phyloP scores from a whole-genome alignment of 1,140 invertebrate genomes.

The Papilio machaon region DNA sequence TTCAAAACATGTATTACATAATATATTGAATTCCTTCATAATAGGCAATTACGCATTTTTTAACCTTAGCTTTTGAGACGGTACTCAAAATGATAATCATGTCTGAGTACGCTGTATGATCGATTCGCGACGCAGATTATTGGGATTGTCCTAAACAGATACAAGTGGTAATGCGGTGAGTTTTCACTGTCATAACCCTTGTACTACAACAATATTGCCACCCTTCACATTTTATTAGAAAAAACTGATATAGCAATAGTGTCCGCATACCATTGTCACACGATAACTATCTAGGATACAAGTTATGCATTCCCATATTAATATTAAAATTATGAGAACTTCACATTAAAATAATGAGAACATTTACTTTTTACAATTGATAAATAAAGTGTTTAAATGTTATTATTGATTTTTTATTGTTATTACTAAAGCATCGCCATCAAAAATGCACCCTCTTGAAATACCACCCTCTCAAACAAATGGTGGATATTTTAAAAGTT shows the following conservation, averaged over 20 bases:
- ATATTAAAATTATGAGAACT: not conserved
- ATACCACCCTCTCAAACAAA: not conserved
- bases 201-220: not conserved
- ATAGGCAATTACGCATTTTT: too few species aligned
- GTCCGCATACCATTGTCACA: not conserved
- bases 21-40: too few species aligned
- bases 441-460: constrained; percentile 12
- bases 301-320: not conserved
- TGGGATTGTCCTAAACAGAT: not conserved
- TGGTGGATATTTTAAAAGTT: constrained; percentile 1
- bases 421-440: not conserved
- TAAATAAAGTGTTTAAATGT: not conserved
- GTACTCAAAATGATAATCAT: constrained; percentile 15
- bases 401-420: not conserved
- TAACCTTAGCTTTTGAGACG: not conserved
- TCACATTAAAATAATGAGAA: too few species aligned
- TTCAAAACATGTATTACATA: not conserved
- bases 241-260: not conserved
- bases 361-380: not conserved
- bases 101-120: not conserved
- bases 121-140: not conserved
- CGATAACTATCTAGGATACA: not conserved
- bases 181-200: not conserved
- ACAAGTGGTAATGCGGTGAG: not conserved
- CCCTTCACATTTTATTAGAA: not conserved